These are phyloP conservation scores for Eueides isabella DNA, from an alignment of 1,140 invertebrate species.

Conservation along the genomic window DNA sequence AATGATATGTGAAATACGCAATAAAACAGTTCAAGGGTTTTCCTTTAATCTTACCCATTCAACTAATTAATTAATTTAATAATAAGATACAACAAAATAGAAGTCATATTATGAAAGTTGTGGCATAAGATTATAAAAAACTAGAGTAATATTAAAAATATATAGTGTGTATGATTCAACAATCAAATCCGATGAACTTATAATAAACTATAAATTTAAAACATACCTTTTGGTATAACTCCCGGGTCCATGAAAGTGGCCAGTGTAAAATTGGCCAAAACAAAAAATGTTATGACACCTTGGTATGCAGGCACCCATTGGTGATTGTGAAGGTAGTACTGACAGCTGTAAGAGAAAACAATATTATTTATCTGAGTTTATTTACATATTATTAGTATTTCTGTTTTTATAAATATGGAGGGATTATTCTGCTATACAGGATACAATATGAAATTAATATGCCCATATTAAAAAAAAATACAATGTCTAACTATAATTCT, in stretches of 20 bases:
- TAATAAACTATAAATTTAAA: neutral
- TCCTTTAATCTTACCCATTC: too few relatives aligned
- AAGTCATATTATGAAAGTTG: too few relatives aligned
- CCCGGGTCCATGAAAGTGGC: constrained; percentile 99
- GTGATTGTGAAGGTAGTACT: constrained; percentile 90
- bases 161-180: too few relatives aligned
- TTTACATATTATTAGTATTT: neutral
- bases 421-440: neutral
- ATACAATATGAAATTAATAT: neutral
- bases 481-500: too few relatives aligned
- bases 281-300: constrained; percentile 97
- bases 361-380: neutral
- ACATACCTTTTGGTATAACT: constrained; percentile 97
- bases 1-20: too few relatives aligned
- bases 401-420: too few relatives aligned
- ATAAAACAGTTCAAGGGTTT: too few relatives aligned
- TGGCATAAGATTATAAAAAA: too few relatives aligned
- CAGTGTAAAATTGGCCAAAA: constrained; percentile 98
- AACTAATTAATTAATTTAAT: too few relatives aligned
- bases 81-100: too few relatives aligned
- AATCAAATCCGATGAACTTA: too few relatives aligned
- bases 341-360: constrained; percentile 87
- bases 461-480: neutral
- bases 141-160: too few relatives aligned
- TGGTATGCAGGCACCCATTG: constrained; percentile 96